Evolutionary conservation across 1,140 invertebrate species (phyloP).

Genomic region (Drosophila triauraria): DNA sequence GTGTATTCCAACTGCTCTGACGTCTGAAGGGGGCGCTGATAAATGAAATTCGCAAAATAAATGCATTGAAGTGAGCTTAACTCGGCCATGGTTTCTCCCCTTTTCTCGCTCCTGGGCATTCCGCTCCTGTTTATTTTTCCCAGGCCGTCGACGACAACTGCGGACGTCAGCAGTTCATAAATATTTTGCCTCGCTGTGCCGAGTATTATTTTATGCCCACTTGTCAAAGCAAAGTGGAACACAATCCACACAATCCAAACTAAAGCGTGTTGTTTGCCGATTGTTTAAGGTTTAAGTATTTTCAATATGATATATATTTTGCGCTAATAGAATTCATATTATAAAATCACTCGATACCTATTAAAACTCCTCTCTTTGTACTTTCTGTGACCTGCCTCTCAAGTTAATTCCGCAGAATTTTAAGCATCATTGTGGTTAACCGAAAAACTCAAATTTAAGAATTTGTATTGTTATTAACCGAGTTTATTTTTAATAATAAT

Average conservation of each 20-base stretch:
- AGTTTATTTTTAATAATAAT: conserved; percentile 4
- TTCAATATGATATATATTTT: background rate
- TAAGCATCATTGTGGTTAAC: conserved; percentile 10
- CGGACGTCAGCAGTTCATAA: conserved; percentile 70
- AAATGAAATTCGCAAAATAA: conserved; percentile 80
- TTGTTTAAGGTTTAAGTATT: conserved; percentile 5
- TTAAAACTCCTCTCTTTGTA: no score
- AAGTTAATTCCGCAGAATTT: background rate
- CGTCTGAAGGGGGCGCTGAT: conserved; percentile 62
- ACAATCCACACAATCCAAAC: conserved; percentile 43
- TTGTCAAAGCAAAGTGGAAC: conserved; percentile 53
- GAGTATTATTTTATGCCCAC: conserved; percentile 56
- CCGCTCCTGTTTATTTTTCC: conserved; percentile 13
- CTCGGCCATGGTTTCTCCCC: conserved; percentile 7
- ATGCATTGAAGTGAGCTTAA: conserved; percentile 67
- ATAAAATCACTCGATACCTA: background rate
- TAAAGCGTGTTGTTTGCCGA: conserved; percentile 6
- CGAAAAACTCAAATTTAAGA: conserved; percentile 13
- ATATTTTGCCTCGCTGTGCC: conserved; percentile 62
- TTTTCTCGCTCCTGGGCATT: background rate
- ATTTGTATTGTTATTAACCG: conserved; percentile 8
- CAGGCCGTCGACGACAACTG: conserved; percentile 23
- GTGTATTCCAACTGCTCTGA: conserved; percentile 24
- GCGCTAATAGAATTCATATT: no score
- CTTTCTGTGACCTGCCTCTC: background rate